Evolutionary conservation across 2,797 vertebrate genomes (phyloP), one percentile per base, ranked within the genome.

Genomic region (Salarias fasciatus): DNA sequence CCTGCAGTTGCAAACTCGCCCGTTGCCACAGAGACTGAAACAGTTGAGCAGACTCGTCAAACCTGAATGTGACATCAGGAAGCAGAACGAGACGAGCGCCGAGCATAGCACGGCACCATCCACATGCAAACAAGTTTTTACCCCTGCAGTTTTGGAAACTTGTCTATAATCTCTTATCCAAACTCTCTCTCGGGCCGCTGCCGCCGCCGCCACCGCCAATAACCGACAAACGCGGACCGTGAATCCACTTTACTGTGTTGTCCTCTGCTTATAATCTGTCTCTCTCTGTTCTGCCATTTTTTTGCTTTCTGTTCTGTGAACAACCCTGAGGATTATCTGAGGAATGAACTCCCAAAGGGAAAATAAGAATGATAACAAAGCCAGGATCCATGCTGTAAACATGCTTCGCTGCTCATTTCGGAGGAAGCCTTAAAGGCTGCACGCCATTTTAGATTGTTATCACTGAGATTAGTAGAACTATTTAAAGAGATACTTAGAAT

Each of bases 61-160:
- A 88, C 87, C 87, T 80, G 86, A 83, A 83, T 64, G 54, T 60
- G 69, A 69, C 52, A 57, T 46, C 60, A 63, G 30, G 45, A 9
- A 30, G 51, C 24, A 63, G 44, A n/a, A 60, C 41, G n/a, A n/a
- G n/a, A n/a, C 18, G n/a, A 56, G 47, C 14, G 48, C 41, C 36
- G 37, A n/a, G 44, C 8, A 62, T 50, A 35, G 60, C 6, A 49
- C 63, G 31, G 37, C 13, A 30, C 36, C 18, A 38, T 73, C 43
- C 33, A 35, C 46, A 50, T 11, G 37, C 54, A 49, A 0, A 43
- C 2, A 37, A 40, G 43, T 43, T 24, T 13, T 14, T n/a, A 9
- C 46, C 8, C 3, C 0, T 14, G 0, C 36, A 55, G 36, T 45
- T 33, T 7, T 44, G 30, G 47, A 77, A 58, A 68, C 14, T 7